A percentile compares a stretch with the other conserved stretches of the same genome.
phyloP scores from a whole-genome alignment of 2,888 invertebrate species.

The Seira musarum region DNA sequence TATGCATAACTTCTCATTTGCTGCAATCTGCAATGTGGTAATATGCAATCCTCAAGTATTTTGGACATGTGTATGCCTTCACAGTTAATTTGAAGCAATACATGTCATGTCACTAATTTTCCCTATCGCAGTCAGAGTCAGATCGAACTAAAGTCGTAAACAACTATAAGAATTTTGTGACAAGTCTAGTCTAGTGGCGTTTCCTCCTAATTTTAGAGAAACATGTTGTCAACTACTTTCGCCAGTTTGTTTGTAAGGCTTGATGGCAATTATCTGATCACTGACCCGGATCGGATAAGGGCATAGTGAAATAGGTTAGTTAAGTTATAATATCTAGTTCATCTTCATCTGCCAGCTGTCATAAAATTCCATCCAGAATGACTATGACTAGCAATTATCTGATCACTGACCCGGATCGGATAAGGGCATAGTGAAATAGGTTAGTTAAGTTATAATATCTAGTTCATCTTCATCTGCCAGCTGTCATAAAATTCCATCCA shows the following conservation, averaged over 20 bases:
- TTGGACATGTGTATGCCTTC: no score
- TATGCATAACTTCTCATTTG: not conserved
- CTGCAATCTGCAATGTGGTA: no score
- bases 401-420: constrained; percentile 34
- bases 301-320: constrained; percentile 36
- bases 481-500: not conserved
- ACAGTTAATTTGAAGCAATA: no score
- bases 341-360: constrained; percentile 27
- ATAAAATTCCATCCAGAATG: not conserved
- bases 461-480: constrained; percentile 24
- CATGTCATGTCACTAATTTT: no score
- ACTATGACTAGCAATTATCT: not conserved
- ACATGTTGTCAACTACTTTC: not conserved
- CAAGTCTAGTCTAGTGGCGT: no score
- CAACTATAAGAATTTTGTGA: no score
- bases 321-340: not conserved
- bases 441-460: constrained; percentile 16
- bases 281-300: constrained; percentile 25
- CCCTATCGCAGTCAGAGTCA: no score
- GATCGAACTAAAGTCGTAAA: no score
- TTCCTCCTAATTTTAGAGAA: not conserved
- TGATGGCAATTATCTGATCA: constrained; percentile 10
- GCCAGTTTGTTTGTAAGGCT: not conserved
- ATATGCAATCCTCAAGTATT: no score
- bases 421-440: constrained; percentile 25